Percentiles rank a stretch among this genome's conserved stretches.
Conservation (phyloP, 2,113 vertebrate genomes). For the Daphoenositta chrysoptera region DNA sequence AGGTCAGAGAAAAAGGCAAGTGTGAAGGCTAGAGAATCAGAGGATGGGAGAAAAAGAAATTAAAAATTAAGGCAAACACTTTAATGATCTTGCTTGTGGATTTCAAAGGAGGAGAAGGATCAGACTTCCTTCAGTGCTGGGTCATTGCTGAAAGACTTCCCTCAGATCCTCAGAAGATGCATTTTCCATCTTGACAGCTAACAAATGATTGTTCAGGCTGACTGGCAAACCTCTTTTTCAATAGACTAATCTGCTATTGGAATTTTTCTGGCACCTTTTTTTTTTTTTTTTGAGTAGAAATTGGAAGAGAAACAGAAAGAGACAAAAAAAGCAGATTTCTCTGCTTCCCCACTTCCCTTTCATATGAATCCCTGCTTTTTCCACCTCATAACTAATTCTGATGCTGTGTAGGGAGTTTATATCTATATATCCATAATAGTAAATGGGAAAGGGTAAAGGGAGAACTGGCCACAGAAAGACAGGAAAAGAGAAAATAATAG, state of each 20-base stretch:
- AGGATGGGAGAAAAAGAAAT: background rate
- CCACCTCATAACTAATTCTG: background rate
- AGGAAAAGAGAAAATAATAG: background rate
- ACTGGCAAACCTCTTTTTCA: background rate
- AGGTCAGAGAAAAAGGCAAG: background rate
- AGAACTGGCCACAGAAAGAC: background rate
- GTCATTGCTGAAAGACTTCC: background rate
- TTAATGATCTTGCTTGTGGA: background rate
- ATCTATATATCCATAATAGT: background rate
- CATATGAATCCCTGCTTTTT: background rate
- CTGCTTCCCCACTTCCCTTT: background rate
- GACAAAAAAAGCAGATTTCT: background rate
- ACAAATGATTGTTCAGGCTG: background rate
- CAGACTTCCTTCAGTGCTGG: background rate
- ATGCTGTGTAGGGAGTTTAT: background rate
- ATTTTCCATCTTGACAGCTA: background rate
- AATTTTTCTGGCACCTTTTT: background rate
- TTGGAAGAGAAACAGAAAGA: background rate
- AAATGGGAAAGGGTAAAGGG: background rate
- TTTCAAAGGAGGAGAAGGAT: conserved; percentile 26
- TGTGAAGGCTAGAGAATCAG: background rate
- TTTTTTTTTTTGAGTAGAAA: background rate
- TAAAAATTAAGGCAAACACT: background rate
- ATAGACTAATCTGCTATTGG: background rate
- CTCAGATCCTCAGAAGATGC: background rate